Evolutionary conservation across 2,797 vertebrate species (phyloP), one percentile per base, ranked within the genome.

Genomic region (Malurus leucopterus): DNA sequence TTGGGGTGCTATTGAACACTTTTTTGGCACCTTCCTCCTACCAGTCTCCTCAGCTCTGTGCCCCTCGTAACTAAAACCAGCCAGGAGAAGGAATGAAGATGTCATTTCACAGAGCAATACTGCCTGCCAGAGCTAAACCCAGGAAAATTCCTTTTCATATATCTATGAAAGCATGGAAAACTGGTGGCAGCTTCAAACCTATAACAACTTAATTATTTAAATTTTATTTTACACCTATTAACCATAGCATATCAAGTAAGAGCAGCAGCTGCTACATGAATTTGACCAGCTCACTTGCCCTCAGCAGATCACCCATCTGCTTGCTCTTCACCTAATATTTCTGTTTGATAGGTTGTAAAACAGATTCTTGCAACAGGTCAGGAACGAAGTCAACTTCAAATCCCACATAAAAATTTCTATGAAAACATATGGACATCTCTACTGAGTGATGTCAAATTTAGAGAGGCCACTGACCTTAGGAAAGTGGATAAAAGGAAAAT

Each of bases 401-500:
- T 99, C 97, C 99, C 98, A 7, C 99, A 99, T 89, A 96, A 98
- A 96, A 93, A 94, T 94, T 99, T 99, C 97, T 98, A 98, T 58
- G 98, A 99, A 97, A 99, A 99, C 43, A 98, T 99, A 91, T 98
- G 98, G 98, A 99, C 98, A 46, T 99, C 98, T 89, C 98, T 98
- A 89, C 97, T 98, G 95, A 99, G 98, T 88, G 98, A 99, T 81
- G 98, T 98, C 82, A 95, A 99, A 97, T 99, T 99, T 97, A 97
- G 99, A 95, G 98, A 99, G 95, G 98, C 98, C 86, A 98, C 96
- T 3, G 98, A 98, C 93, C 97, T 99, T 83, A 98, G 98, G 85
- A 98, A 99, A 97, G 98, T 98, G 80, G 98, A 98, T 97, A 99
- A 99, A 97, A 98, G 99, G 91, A 99, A 99, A 97, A 99, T 98